These are phyloP conservation scores for Helicoverpa assulta DNA, from an alignment of 2,888 invertebrate genomes.

Conservation along the genomic window DNA sequence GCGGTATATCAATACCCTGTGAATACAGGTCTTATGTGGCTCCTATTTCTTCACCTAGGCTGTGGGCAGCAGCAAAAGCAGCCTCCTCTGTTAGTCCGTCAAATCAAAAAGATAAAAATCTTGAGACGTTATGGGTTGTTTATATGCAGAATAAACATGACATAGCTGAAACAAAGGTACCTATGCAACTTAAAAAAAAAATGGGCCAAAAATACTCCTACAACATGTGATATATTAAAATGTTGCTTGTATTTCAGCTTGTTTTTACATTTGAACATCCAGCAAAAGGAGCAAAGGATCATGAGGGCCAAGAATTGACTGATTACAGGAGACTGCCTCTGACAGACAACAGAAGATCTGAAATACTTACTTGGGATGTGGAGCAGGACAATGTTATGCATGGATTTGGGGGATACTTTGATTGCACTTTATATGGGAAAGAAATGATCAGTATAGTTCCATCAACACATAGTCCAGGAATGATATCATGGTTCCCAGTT, in stretches of 20 bases:
- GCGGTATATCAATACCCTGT: constrained; percentile 97
- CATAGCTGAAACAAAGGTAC: constrained; percentile 93
- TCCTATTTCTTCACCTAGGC: constrained; percentile 97
- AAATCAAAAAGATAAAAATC: constrained; percentile 79
- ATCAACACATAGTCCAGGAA: constrained; percentile 95
- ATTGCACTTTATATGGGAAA: constrained; percentile 95
- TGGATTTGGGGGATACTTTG: constrained; percentile 99
- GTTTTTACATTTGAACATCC: constrained; percentile 98
- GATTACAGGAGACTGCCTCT: constrained; percentile 92
- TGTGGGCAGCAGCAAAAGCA: constrained; percentile 94
- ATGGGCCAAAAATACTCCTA: not conserved
- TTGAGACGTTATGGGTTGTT: constrained; percentile 98
- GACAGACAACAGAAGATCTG: constrained; percentile 94
- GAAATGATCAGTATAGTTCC: constrained; percentile 97
- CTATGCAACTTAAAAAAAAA: constrained; percentile 23
- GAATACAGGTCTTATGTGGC: constrained; percentile 96
- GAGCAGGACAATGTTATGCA: constrained; percentile 95
- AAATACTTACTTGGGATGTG: constrained; percentile 92
- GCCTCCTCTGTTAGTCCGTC: constrained; percentile 68
- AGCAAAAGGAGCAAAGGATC: constrained; percentile 92
- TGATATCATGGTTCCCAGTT: constrained; percentile 99
- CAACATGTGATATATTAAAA: not conserved
- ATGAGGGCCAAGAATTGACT: constrained; percentile 91
- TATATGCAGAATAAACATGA: constrained; percentile 96
- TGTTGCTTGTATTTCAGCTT: constrained; percentile 78